Evolutionary conservation across 2,888 invertebrate species (phyloP), one percentile per base, ranked within the genome.

Genomic region (Ennomos quercinarius): DNA sequence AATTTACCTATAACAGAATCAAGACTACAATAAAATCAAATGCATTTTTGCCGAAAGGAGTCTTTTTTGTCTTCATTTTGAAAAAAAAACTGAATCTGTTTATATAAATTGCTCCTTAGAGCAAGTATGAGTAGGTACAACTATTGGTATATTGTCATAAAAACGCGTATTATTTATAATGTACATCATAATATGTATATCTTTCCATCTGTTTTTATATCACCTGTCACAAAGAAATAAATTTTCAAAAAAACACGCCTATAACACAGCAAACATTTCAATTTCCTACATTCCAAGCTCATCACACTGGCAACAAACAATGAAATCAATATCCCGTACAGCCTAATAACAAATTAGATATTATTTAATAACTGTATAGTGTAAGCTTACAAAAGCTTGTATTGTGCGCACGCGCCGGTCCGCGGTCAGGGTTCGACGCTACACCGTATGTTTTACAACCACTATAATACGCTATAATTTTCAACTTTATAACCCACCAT

Each of bases 361-460:
- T 50, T 54, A 57, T 61, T 57, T 49, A 61, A 61, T 61, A 57
- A 52, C 52, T 40, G 49, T 45, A 43, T 43, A 53, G 45, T 46
- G 50, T 45, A 56, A 53, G 50, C 57, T 57, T 39, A 57, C 61
- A 61, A 61, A 57, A 57, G 67, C 58, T 27, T 51, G 39, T 56
- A 72, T 68, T 75, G 75, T 70, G 71, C 70, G 71, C 72, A 61
- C 63, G 71, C 71, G 71, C 66, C 61, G 64, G 49, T 64, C 55
- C 63, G 67, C 65, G 65, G 68, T 57, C 61, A 57, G 49, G 42
- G 57, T 39, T 61, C 51, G 55, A 51, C 44, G 55, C 51, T 49
- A 36, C 11, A 13, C 48, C 43, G 51, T 51, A 47, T 48, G 35
- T 47, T 55, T 60, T 51, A 46, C 42, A 47, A 42, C 34, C 8